Evolutionary conservation across 2,888 invertebrate genomes (phyloP).

Genomic region (Dysmachus trigonus): DNA sequence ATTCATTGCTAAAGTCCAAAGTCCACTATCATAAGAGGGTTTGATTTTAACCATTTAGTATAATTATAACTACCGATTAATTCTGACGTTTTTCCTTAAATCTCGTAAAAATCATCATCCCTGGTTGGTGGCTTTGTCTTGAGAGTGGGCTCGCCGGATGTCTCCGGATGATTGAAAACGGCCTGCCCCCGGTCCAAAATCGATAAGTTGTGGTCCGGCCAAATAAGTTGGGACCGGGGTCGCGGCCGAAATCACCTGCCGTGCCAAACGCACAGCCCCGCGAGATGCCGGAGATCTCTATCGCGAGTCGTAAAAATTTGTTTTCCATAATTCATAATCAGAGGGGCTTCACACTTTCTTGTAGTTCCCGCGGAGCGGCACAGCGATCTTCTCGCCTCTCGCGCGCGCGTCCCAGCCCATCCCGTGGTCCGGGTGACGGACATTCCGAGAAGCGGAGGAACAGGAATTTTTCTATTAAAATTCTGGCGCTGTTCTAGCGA

Average conservation of each 20-base stretch:
- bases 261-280: slow-evolving; percentile 40
- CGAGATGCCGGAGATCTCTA: slow-evolving; percentile 46
- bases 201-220: not conserved
- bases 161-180: not conserved
- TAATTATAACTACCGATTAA: too few species aligned
- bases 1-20: too few species aligned
- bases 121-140: too few species aligned
- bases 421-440: not conserved
- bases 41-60: too few species aligned
- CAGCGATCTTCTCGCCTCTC: slow-evolving; percentile 14
- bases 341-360: slow-evolving; percentile 47
- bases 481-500: slow-evolving; percentile 37
- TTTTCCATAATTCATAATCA: slow-evolving; percentile 49
- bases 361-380: slow-evolving; percentile 37
- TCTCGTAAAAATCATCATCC: too few species aligned
- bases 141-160: not conserved
- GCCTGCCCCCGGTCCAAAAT: slow-evolving; percentile 2
- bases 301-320: slow-evolving; percentile 48
- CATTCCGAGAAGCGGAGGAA: slow-evolving; percentile 34
- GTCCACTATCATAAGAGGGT: too few species aligned
- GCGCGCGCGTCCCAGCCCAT: not conserved
- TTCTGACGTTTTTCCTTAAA: too few species aligned
- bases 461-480: slow-evolving; percentile 44
- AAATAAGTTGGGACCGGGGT: not conserved
- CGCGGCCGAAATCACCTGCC: slow-evolving; percentile 43